Evolutionary conservation across 2,888 invertebrate genomes (phyloP), one percentile per base, ranked within the genome.

Genomic region (Microchrysa polita): DNA sequence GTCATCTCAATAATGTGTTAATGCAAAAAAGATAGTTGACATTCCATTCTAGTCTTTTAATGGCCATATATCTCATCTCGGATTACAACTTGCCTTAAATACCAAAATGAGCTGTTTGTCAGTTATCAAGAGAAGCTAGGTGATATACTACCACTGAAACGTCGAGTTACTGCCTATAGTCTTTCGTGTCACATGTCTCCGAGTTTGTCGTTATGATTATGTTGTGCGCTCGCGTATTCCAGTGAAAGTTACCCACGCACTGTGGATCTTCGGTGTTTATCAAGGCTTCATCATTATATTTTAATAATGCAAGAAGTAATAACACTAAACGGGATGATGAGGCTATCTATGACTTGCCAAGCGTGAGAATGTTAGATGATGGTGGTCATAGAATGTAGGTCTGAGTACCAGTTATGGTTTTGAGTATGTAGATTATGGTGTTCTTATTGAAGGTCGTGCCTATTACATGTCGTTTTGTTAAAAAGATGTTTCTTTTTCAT

Each of bases 181-280:
- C 27, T 34, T 61, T 61, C 34, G 61, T 61, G 40, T 61, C 61
- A 42, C 40, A 61, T 61, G 60, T 60, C 16, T 16, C n/a, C 61
- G 34, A 16, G 16, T 61, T 12, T 12, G 27, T 34, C 27, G n/a
- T 34, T 34, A 55, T n/a, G 10, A 18, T 40, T n/a, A n/a, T 23
- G 61, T 61, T 55, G 55, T 55, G 18, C 23, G n/a, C n/a, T n/a
- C n/a, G n/a, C 60, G 61, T 61, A 61, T 40, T 23, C 40, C 61
- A 61, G 61, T 61, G 61, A 61, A 61, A 61, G 61, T 61, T 61
- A 61, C 61, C 61, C 61, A 61, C 61, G 61, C 61, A 61, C 27
- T 34, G 7, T 16, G 40, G 40, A 61, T 40, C 22, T 14, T 34
- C 9, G n/a, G 23, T 40, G 34, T 40, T 40, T 61, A 61, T 40